Evolutionary conservation across 2,797 vertebrate genomes (phyloP), one percentile per base, ranked within the genome.

Genomic region (Meriones psammophilus): DNA sequence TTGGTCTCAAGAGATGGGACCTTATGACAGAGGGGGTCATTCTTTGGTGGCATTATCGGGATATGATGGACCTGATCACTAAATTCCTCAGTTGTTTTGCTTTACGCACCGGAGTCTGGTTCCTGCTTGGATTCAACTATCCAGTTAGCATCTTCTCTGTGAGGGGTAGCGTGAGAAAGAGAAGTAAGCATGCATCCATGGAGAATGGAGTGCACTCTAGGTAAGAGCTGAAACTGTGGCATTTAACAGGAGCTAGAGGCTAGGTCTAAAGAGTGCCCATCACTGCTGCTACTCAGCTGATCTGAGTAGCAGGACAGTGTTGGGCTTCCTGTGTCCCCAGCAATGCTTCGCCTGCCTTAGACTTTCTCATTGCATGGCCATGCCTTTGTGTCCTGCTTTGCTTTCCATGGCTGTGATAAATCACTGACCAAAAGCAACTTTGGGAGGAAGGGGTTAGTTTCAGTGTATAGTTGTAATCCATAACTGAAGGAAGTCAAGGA

Each of bases 141-240:
- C 28, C 15, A 3, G 42, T 77, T 56, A 92, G n/a, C 20, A 77
- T 39, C 24, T 12, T 76, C 22, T 28, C 1, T 0, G 0, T 33
- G 14, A 17, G n/a, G 26, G 42, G 14, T 39, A 24, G 14, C 8
- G 0, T 9, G 8, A 89, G 58, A 80, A 2, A 62, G 71, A 84
- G 30, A 71, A n/a, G 39, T 62, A 62, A 77, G 22, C 3, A 2
- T 36, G 33, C 24, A 13, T 56, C 54, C 28, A 42, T 4, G 8
- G 13, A 50, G 42, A 4, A 0, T 3, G 30, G 1, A 30, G 17
- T 56, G 12, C 0, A 5, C 10, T 62, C 18, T 56, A 26, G 36
- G 8, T 17, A 64, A 60, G 39, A 81, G 14, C 3, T 56, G 26
- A 46, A 33, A 66, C 39, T 78, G 26, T 15, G 26, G 4, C 6